Percentiles rank a stretch among this genome's conserved stretches.
phyloP scores from a whole-genome alignment of 1,140 invertebrate genomes.

The Branchinecta lindahli region DNA sequence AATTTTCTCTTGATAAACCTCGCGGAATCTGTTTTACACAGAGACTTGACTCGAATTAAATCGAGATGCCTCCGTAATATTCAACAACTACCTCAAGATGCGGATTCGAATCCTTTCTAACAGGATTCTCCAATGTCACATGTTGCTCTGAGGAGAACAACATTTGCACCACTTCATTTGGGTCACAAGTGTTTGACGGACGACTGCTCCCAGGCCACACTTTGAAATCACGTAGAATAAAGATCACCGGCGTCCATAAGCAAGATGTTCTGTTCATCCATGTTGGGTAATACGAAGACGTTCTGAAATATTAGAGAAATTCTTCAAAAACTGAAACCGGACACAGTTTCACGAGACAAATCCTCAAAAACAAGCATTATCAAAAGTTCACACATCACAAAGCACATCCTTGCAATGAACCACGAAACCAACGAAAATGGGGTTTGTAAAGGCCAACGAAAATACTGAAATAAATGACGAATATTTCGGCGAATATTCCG shows the following conservation, averaged over 20 bases:
- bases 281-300: neutral
- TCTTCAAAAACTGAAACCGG: neutral
- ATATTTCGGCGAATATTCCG: neutral
- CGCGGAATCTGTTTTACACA: too few species aligned
- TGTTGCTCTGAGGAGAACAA: too few species aligned
- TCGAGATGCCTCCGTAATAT: too few species aligned
- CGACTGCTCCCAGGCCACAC: too few species aligned
- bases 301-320: neutral
- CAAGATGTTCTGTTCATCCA: neutral
- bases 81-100: too few species aligned
- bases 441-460: neutral
- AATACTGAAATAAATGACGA: too few species aligned
- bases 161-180: too few species aligned
- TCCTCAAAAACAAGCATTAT: neutral
- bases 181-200: too few species aligned
- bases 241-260: neutral
- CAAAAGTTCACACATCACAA: neutral
- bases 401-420: neutral
- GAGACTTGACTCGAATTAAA: too few species aligned
- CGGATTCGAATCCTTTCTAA: too few species aligned
- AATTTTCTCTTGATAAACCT: too few species aligned
- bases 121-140: too few species aligned
- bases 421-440: neutral
- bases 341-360: neutral
- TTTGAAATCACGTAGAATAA: neutral